Evolutionary conservation across 2,113 vertebrate species (phyloP).

Genomic region (Menidia beryllina): DNA sequence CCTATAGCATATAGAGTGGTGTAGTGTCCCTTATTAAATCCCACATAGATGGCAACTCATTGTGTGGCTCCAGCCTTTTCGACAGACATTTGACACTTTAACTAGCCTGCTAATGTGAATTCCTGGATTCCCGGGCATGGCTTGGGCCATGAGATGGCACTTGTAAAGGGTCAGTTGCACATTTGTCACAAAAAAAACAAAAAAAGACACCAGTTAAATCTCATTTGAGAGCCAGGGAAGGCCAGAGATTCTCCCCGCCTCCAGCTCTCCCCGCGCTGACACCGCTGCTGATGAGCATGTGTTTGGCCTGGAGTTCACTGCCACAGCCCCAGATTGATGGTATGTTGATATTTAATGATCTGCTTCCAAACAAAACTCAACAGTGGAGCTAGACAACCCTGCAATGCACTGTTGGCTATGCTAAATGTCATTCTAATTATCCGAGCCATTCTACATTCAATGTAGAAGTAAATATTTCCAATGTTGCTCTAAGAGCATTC

Average conservation of each 20-base stretch:
- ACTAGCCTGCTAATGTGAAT: constrained; percentile 63
- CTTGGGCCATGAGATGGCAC: constrained; percentile 17
- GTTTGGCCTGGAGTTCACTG: constrained; percentile 71
- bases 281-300: constrained; percentile 66
- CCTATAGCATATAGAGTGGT: constrained; percentile 46
- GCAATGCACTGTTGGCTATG: constrained; percentile 37
- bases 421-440: constrained; percentile 85
- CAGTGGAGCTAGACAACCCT: constrained; percentile 28
- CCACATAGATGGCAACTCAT: constrained; percentile 29
- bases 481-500: constrained; percentile 38
- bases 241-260: constrained; percentile 43
- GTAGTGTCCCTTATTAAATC: constrained; percentile 58
- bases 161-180: constrained; percentile 58
- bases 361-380: constrained; percentile 57
- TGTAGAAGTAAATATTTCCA: constrained; percentile 75
- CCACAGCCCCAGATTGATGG: constrained; percentile 68
- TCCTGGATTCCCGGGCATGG: constrained; percentile 34
- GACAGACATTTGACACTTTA: constrained; percentile 66
- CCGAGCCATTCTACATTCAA: constrained; percentile 49
- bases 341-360: constrained; percentile 85
- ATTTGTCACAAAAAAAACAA: too few species aligned
- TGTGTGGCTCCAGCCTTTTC: constrained; percentile 34
- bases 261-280: constrained; percentile 36
- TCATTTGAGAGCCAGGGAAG: constrained; percentile 58
- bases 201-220: constrained; percentile 42